Percentiles rank a stretch among this genome's conserved stretches.
phyloP scores from a whole-genome alignment of 2,888 invertebrate genomes.

The Pogonocherus hispidulus region DNA sequence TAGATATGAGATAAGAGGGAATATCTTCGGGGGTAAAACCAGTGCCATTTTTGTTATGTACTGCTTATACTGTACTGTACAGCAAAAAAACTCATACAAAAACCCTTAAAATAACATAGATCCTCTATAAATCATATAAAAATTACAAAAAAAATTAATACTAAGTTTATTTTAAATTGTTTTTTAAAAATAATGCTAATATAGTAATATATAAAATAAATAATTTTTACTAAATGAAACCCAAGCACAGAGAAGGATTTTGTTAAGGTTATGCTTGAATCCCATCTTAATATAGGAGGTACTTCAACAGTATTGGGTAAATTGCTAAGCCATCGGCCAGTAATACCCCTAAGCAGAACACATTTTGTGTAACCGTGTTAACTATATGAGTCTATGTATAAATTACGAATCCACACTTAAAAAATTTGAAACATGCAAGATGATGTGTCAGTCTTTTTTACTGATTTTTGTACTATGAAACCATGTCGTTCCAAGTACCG shows the following conservation, averaged over 20 bases:
- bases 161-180: conserved; percentile 24
- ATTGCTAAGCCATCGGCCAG: conserved; percentile 27
- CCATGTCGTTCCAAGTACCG: conserved; percentile 73
- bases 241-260: conserved; percentile 13
- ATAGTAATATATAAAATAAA: conserved; percentile 31
- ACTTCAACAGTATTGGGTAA: conserved; percentile 15
- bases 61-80: too few species aligned
- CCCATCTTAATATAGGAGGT: conserved; percentile 15
- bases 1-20: conserved; percentile 23
- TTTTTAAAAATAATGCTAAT: conserved; percentile 27
- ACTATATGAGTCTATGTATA: conserved; percentile 28
- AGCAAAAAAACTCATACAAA: neutral
- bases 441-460: conserved; percentile 46
- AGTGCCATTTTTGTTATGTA: conserved; percentile 31
- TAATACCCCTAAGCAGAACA: conserved; percentile 37
- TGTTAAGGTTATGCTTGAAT: conserved; percentile 20
- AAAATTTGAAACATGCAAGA: conserved; percentile 32
- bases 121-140: conserved; percentile 36
- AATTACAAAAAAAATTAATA: conserved; percentile 36
- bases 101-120: conserved; percentile 27
- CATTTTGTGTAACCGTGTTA: conserved; percentile 25
- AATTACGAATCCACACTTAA: conserved; percentile 29
- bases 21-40: conserved; percentile 18
- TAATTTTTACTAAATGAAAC: conserved; percentile 29
- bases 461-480: conserved; percentile 70